Conservation (phyloP, 2,797 vertebrate species). For the Gymnocypris eckloni region DNA sequence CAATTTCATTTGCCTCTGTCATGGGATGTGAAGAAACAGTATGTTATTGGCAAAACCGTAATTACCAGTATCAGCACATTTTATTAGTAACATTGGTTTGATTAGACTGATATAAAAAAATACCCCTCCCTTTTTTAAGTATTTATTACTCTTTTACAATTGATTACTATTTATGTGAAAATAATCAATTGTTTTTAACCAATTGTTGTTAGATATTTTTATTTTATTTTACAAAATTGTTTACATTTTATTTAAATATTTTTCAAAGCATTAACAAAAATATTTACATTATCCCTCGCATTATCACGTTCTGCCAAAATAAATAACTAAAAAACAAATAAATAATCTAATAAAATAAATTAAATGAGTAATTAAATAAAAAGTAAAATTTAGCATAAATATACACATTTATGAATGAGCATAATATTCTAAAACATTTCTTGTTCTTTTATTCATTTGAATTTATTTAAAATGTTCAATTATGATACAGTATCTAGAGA, state of each 20-base stretch:
- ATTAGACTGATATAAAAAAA: background rate
- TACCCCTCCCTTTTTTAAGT: no score
- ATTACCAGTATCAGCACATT: background rate
- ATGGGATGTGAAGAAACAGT: background rate
- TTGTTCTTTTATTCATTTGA: background rate
- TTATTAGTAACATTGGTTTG: background rate
- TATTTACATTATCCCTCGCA: no score
- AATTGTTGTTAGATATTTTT: no score
- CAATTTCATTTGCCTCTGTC: background rate
- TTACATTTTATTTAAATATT: background rate
- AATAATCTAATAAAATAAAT: background rate
- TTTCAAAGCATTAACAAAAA: background rate
- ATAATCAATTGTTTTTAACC: background rate
- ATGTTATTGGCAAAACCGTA: background rate
- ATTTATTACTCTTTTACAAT: background rate
- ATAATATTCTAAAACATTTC: background rate
- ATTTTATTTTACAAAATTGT: no score
- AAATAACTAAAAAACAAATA: background rate
- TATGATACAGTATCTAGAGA: background rate
- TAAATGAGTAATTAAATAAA: background rate
- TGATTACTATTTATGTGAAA: background rate
- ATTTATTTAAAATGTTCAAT: background rate
- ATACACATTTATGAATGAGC: background rate
- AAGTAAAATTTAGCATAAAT: background rate
- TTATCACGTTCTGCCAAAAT: background rate